phyloP scores from a whole-genome alignment of 2,113 vertebrate genomes.

The Paracanthobrama guichenoti region DNA sequence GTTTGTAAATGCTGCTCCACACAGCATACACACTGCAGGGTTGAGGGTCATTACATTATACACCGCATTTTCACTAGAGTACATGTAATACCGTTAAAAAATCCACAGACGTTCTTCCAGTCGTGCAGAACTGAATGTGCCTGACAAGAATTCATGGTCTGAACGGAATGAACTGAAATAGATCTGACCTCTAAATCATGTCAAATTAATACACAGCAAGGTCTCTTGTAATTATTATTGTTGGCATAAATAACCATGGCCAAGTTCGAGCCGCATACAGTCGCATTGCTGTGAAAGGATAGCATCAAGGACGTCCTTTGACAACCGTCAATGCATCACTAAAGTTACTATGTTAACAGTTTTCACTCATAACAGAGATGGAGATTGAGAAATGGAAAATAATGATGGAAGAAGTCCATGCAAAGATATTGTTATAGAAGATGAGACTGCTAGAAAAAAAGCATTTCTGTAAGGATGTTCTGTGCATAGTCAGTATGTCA shows the following conservation, averaged over 20 bases:
- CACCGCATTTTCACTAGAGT: neutral
- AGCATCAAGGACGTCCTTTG: constrained; percentile 5
- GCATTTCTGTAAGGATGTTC: neutral
- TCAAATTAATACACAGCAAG: neutral
- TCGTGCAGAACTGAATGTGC: neutral
- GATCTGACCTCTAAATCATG: constrained; percentile 21
- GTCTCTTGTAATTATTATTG: neutral
- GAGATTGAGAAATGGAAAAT: neutral
- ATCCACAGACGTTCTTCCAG: neutral
- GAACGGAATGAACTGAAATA: neutral
- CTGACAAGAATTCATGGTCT: neutral
- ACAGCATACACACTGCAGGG: neutral
- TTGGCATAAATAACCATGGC: neutral
- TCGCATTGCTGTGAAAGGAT: neutral
- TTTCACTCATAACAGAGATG: neutral
- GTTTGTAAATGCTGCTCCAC: neutral
- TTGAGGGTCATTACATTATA: neutral
- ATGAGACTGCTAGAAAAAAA: neutral
- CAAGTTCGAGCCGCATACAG: neutral
- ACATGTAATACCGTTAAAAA: neutral
- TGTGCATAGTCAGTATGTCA: neutral
- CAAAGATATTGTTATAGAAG: neutral
- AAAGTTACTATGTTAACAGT: constrained; percentile 10
- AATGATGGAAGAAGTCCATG: neutral
- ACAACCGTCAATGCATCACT: neutral